These are phyloP conservation scores for Coendou prehensilis DNA, from an alignment of 2,797 vertebrate genomes.

Conservation along the genomic window DNA sequence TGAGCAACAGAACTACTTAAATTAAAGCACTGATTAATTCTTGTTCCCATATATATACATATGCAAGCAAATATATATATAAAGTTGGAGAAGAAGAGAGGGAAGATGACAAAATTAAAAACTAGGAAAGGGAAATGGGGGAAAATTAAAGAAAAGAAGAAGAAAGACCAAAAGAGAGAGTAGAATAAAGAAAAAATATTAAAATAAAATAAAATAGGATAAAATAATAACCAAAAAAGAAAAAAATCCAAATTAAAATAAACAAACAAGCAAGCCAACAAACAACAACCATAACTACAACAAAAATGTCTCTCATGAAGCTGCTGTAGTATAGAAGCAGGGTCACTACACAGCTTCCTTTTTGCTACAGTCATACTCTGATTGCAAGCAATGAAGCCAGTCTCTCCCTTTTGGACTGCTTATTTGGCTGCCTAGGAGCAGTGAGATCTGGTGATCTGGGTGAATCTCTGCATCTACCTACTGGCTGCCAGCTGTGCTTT, in stretches of 20 bases:
- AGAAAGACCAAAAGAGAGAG: not conserved
- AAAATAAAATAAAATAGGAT: not conserved
- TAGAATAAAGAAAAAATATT: not conserved
- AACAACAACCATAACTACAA: not conserved
- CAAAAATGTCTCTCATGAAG: not conserved
- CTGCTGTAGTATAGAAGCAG: not conserved
- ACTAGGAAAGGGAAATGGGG: not conserved
- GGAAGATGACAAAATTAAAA: not conserved
- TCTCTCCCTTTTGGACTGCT: not conserved
- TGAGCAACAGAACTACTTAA: not conserved
- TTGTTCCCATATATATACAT: not conserved
- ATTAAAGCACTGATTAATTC: not conserved
- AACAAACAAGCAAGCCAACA: not conserved
- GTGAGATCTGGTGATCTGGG: not conserved
- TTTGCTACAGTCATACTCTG: not conserved
- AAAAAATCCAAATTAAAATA: not conserved
- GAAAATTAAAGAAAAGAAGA: not conserved
- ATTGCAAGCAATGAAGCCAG: not conserved
- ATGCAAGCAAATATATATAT: not conserved
- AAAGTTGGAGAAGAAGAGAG: not conserved
- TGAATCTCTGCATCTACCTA: not conserved
- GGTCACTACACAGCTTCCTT: not conserved
- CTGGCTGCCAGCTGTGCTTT: not conserved
- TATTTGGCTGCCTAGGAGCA: not conserved
- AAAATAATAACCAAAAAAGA: not conserved